Base-by-base conservation (phyloP, 2,113 vertebrate genomes). In the Nymphicus hollandicus region DNA sequence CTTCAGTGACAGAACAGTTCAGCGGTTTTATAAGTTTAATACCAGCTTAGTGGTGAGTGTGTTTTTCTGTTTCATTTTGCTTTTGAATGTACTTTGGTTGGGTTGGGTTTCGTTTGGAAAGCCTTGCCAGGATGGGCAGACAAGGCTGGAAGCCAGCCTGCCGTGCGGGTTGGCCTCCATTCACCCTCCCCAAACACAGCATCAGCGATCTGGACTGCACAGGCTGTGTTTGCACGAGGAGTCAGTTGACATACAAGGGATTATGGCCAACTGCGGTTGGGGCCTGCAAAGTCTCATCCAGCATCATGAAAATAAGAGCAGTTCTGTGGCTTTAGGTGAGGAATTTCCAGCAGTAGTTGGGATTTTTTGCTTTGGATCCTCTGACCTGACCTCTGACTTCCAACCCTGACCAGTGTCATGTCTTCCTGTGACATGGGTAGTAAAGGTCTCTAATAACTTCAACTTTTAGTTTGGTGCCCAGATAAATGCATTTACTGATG, bases 11-110 rank as follows among this genome's bases (percentile, higher is more conserved):
- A 98, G 99, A 81, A 99, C 99, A 1, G 99, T 99, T 90, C 99
- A 99, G 97, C 98, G 99, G 71, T 99, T 99, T 97, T 99, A 99
- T 79, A 99, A 99, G 94, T 99, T 99, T 93, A 99, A 99, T 94
- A 99, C 99, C 56, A 99, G 99, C 97, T 98, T 99, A 5, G 97
- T 98, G 98, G 99, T 99, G 79, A 98, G 99, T 83, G 17, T 28
- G 68, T 2, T 37, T 24, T 33, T 55, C 73, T 66, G 0, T 9
- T 69, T 22, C 9, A 3, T 53, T 77, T 39, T 82, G 55, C 66
- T 94, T 85, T 39, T 41, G 11, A 17, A 10, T 58, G 24, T 60
- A 5, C 80, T 88, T 56, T 55, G 90, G 58, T 64, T 74, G 68
- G 72, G 60, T 80, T 92, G 83, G 64, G 52, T 95, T 95, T 82